Percentiles rank a stretch among this genome's conserved stretches.
Conservation (phyloP, 2,888 invertebrate genomes). For the Drosophila algonquin region DNA sequence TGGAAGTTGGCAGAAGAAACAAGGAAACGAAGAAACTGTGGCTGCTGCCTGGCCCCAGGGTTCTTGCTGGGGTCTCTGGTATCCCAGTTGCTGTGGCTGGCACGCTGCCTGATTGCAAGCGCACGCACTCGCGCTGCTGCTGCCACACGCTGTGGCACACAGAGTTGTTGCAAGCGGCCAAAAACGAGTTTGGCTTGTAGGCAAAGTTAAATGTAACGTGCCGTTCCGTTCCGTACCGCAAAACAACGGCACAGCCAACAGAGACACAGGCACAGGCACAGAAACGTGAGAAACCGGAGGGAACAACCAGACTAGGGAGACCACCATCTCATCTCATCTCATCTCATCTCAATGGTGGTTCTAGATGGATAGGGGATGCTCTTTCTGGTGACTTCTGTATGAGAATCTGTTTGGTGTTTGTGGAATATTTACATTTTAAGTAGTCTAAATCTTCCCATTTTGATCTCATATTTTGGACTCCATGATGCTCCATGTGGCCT, state of each 20-base stretch:
- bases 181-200: conserved; percentile 62
- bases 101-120: conserved; percentile 56
- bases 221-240: conserved; percentile 23
- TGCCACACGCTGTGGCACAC: conserved; percentile 66
- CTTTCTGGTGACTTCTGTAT: neutral
- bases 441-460: too few species aligned
- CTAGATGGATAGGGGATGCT: neutral
- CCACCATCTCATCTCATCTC: neutral
- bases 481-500: too few species aligned
- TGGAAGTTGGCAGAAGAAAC: conserved; percentile 54
- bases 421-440: too few species aligned
- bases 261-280: neutral
- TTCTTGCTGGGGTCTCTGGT: conserved; percentile 23
- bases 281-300: conserved; percentile 41
- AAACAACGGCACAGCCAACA: conserved; percentile 48
- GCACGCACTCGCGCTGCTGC: conserved; percentile 56
- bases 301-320: neutral
- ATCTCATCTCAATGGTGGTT: neutral
- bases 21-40: conserved; percentile 32
- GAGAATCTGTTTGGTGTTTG: neutral
- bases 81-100: conserved; percentile 31
- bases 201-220: conserved; percentile 62
- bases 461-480: too few species aligned
- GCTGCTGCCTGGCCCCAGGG: conserved; percentile 44
- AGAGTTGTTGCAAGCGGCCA: conserved; percentile 42